Evolutionary conservation across 2,113 vertebrate genomes (phyloP).

Genomic region (Charadrius vociferus): DNA sequence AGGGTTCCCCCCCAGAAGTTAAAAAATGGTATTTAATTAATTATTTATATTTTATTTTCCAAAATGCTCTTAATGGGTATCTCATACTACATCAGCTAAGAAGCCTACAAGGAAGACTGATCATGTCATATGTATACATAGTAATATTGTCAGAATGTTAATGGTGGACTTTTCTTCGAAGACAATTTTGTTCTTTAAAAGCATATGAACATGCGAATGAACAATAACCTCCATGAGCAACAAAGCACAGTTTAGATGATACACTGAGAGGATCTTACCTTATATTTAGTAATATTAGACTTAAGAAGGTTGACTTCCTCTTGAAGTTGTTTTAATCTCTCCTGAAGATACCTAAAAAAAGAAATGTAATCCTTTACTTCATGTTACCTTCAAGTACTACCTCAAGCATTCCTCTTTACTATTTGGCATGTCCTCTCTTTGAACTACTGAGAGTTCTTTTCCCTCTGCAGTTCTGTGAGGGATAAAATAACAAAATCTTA

Average conservation of each 20-base stretch:
- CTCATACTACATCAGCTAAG: background rate
- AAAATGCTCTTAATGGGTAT: background rate
- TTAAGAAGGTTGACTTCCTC: slow-evolving; percentile 93
- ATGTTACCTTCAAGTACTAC: background rate
- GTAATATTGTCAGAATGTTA: background rate
- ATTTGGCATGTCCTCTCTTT: slow-evolving; percentile 22
- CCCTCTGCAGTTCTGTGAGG: slow-evolving; percentile 11
- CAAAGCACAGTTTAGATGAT: background rate
- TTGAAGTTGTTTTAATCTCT: slow-evolving; percentile 91
- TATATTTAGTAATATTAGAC: slow-evolving; percentile 91
- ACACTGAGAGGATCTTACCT: slow-evolving; percentile 71
- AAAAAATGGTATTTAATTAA: background rate
- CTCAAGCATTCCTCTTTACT: background rate
- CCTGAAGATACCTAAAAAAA: slow-evolving; percentile 90
- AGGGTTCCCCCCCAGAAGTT: background rate
- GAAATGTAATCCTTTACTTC: slow-evolving; percentile 9
- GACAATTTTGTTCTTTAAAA: slow-evolving; percentile 5
- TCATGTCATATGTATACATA: background rate
- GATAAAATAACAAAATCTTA: slow-evolving; percentile 36
- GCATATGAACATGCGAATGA: background rate
- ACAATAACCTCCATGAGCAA: background rate
- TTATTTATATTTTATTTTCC: background rate
- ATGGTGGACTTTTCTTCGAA: background rate
- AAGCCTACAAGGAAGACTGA: background rate
- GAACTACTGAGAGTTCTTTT: background rate